Conservation (phyloP, 2,797 vertebrate species). For the Acanthis flammea region DNA sequence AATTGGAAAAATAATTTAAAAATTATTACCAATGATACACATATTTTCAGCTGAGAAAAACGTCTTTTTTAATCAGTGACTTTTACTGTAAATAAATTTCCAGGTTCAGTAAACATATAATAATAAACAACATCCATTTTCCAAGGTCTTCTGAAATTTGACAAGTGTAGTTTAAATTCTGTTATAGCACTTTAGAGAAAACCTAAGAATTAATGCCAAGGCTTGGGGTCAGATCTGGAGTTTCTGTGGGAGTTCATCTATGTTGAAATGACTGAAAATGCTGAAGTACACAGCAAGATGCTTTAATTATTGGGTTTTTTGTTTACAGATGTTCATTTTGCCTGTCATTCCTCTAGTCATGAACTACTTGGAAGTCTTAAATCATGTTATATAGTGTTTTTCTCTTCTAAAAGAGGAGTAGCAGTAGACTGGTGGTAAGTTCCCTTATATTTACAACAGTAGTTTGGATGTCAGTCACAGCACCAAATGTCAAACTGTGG, state of each 20-base stretch:
- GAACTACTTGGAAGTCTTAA: neutral
- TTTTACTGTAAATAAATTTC: neutral
- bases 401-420: neutral
- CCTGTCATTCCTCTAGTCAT: neutral
- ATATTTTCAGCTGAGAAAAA: neutral
- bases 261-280: neutral
- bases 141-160: neutral
- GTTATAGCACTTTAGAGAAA: neutral
- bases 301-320: neutral
- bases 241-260: neutral
- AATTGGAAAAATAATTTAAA: neutral
- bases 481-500: neutral
- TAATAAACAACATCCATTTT: neutral
- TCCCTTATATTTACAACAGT: neutral
- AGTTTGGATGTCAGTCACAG: constrained; percentile 2
- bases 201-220: neutral
- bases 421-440: neutral
- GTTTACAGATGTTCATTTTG: neutral
- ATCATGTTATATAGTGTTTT: neutral
- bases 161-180: neutral
- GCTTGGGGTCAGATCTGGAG: neutral
- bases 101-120: neutral
- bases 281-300: neutral
- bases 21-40: neutral
- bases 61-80: neutral